A percentile compares a stretch with the other conserved stretches of the same genome.
Conservation (phyloP, 2,888 invertebrate species). For the Acronicta leporina region DNA sequence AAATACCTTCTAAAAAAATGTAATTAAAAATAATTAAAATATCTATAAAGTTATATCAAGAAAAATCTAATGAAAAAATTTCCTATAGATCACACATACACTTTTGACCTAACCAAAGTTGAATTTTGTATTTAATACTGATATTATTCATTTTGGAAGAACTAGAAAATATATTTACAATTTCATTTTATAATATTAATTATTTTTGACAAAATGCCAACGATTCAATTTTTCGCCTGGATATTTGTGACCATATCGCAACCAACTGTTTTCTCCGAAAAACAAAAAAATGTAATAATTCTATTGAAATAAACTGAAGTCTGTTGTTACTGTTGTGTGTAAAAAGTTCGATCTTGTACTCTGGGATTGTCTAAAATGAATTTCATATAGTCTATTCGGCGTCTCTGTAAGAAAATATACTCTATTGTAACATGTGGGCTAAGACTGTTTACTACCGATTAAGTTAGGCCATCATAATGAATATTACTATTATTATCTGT, state of each 20-base stretch:
- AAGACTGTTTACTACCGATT: conserved; percentile 62
- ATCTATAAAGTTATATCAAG: conserved; percentile 82
- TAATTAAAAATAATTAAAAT: conserved; percentile 70
- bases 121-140: conserved; percentile 89
- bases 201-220: conserved; percentile 76
- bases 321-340: conserved; percentile 79
- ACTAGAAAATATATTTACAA: conserved; percentile 89
- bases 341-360: conserved; percentile 89
- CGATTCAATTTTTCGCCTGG: conserved; percentile 82
- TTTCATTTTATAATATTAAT: conserved; percentile 61
- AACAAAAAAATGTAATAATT: conserved; percentile 54
- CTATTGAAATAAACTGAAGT: conserved; percentile 71
- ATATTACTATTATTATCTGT: conserved; percentile 27
- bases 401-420: conserved; percentile 87
- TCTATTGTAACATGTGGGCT: conserved; percentile 84
- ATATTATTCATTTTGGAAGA: conserved; percentile 87
- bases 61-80: conserved; percentile 81
- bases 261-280: conserved; percentile 79
- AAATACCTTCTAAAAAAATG: conserved; percentile 77
- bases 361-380: conserved; percentile 88
- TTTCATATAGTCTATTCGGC: conserved; percentile 84
- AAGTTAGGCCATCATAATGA: conserved; percentile 33
- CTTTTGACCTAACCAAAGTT: conserved; percentile 88
- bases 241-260: conserved; percentile 86
- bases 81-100: conserved; percentile 87